Percentiles rank a stretch among this genome's conserved stretches.
Conservation (phyloP, 2,797 vertebrate species). For the Euthynnus affinis region DNA sequence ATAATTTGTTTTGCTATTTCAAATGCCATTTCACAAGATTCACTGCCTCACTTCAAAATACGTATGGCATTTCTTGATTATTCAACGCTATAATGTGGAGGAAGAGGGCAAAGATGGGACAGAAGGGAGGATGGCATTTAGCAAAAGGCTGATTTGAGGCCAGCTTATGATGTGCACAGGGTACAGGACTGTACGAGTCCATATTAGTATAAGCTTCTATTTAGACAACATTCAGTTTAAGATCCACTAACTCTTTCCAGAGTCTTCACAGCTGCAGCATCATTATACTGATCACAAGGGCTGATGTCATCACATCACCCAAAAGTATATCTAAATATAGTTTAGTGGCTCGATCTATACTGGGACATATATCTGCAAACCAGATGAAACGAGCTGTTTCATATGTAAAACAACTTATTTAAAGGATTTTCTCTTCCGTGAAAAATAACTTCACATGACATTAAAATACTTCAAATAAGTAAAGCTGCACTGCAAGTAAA, state of each 20-base stretch:
- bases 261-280: slow-evolving; percentile 14
- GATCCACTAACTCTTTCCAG: slow-evolving; percentile 15
- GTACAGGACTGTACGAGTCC: slow-evolving; percentile 18
- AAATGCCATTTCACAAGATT: slow-evolving; percentile 48
- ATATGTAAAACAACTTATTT: slow-evolving; percentile 7
- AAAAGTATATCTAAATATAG: slow-evolving; percentile 42
- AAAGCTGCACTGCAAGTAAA: slow-evolving; percentile 23
- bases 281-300: slow-evolving; percentile 14
- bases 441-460: slow-evolving; percentile 19
- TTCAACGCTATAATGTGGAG: slow-evolving; percentile 3
- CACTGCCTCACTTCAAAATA: slow-evolving; percentile 1
- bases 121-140: slow-evolving; percentile 43
- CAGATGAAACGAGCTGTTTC: neutral
- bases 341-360: slow-evolving; percentile 9
- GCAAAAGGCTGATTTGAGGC: slow-evolving; percentile 38
- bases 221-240: slow-evolving; percentile 44
- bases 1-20: slow-evolving; percentile 51
- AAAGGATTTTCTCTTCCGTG: neutral
- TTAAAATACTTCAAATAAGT: slow-evolving; percentile 21
- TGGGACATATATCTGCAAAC: neutral
- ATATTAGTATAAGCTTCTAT: slow-evolving; percentile 46
- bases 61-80: slow-evolving; percentile 43
- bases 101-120: slow-evolving; percentile 1
- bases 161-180: slow-evolving; percentile 40
- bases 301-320: slow-evolving; percentile 1